phyloP scores from a whole-genome alignment of 2,888 invertebrate genomes.

The Hemistola chrysoprasaria region DNA sequence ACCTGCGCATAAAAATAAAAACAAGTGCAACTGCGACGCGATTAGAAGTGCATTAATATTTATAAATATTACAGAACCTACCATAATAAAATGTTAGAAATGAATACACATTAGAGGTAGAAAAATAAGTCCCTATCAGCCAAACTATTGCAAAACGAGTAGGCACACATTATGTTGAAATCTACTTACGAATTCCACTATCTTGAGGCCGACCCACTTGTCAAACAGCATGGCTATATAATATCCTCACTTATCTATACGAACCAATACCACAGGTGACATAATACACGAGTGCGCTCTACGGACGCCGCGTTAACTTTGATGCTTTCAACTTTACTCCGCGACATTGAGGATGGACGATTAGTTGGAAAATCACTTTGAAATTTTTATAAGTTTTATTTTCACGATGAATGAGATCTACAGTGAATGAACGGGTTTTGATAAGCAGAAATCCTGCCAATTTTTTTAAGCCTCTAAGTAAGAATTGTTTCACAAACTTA shows the following conservation, averaged over 20 bases:
- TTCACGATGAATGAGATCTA: too few species aligned
- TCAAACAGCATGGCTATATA: conserved; percentile 67
- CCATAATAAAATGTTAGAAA: too few species aligned
- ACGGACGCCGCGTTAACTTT: conserved; percentile 58
- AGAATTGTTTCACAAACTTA: too few species aligned
- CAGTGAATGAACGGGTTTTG: too few species aligned
- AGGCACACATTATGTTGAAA: conserved; percentile 33
- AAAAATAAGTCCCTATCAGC: background rate
- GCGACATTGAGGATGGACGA: conserved; percentile 62
- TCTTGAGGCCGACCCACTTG: conserved; percentile 81
- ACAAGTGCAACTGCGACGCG: too few species aligned
- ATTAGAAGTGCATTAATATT: too few species aligned
- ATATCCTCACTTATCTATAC: conserved; percentile 37
- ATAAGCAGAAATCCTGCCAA: too few species aligned
- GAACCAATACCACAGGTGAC: conserved; percentile 36
- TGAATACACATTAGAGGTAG: too few species aligned
- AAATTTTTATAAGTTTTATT: too few species aligned
- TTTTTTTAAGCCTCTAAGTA: too few species aligned
- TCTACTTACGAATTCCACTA: conserved; percentile 77
- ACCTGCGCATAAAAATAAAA: too few species aligned
- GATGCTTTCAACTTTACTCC: conserved; percentile 49
- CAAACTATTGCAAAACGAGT: conserved; percentile 35
- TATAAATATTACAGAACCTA: too few species aligned
- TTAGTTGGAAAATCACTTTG: conserved; percentile 5
- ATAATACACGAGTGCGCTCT: conserved; percentile 60